Evolutionary conservation across 2,113 vertebrate genomes (phyloP).

Genomic region (Hystrix cristata): DNA sequence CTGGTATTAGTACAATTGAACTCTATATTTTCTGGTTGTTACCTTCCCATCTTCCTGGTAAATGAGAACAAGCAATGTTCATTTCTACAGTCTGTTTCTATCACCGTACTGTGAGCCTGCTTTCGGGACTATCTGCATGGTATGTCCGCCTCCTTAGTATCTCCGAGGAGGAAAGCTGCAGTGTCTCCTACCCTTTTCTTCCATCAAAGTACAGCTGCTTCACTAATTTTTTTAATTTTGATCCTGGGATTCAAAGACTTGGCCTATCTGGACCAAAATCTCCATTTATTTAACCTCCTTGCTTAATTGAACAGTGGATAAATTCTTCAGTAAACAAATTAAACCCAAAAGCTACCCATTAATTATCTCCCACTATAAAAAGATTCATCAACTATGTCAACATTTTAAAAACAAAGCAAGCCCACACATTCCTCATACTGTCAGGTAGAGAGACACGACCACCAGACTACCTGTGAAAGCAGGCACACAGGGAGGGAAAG

Average conservation of each 20-base stretch:
- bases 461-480: neutral
- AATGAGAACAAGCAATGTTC: neutral
- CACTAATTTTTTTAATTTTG: conserved; percentile 14
- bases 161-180: neutral
- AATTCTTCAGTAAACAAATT: conserved; percentile 9
- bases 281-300: conserved; percentile 14
- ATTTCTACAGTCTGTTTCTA: neutral
- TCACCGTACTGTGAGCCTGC: neutral
- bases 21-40: neutral
- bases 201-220: neutral
- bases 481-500: neutral
- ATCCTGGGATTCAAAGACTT: conserved; percentile 26
- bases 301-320: neutral
- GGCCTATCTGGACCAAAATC: neutral
- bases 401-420: neutral
- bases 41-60: neutral
- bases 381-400: neutral
- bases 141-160: neutral
- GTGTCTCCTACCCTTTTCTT: neutral
- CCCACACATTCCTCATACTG: neutral
- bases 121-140: neutral
- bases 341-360: conserved; percentile 19
- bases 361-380: neutral
- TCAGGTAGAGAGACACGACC: neutral
- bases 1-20: neutral